Evolutionary conservation across 2,113 vertebrate species (phyloP), one percentile per base, ranked within the genome.

Genomic region (Myrmecobius fasciatus): DNA sequence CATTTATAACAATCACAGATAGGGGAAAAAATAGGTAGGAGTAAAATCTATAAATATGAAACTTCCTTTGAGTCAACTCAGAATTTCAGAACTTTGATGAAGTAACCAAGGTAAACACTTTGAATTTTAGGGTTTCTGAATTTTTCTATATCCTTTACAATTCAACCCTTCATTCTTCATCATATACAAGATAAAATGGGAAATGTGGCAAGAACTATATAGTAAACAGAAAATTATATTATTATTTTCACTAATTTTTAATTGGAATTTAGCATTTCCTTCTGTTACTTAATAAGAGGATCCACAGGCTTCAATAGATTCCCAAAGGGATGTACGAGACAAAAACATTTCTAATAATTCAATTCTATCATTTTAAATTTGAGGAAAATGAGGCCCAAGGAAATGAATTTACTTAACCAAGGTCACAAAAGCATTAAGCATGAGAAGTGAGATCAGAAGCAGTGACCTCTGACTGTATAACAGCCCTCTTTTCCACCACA

Each of bases 201-300:
- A 92, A 25, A 26, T 54, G 51, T 49, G 36, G 89, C 24, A 94
- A 22, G 49, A 96, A 43, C 67, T 24, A 83, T 24, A 8, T 20
- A 24, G 17, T 83, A 95, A 92, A 94, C 17, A 48, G 46, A 26
- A 96, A 96, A 94, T 47, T 53, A 90, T 92, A 31, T 31, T 43
- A 20, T 83, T 43, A 43, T 83, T 83, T 83, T 83, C 67, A 83
- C 67, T 83, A 83, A 83, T 7, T 20, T 83, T 20, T 83, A 24
- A 43, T 10, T 36, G 31, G 36, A 67, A 67, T 36, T 67, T 31
- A 60, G 56, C 56, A 60, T 60, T 60, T 36, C 56, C 56, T 60
- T 60, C 56, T 31, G 8, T 67, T 67, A 36, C 56, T 67, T 67
- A 36, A 67, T 36, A 67, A 67, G 60, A 67, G 60, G 4, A 67